Percentiles rank a stretch among this genome's conserved stretches.
Evolutionary conservation across 2,888 invertebrate genomes (phyloP).

Genomic region (Laothoe populi): DNA sequence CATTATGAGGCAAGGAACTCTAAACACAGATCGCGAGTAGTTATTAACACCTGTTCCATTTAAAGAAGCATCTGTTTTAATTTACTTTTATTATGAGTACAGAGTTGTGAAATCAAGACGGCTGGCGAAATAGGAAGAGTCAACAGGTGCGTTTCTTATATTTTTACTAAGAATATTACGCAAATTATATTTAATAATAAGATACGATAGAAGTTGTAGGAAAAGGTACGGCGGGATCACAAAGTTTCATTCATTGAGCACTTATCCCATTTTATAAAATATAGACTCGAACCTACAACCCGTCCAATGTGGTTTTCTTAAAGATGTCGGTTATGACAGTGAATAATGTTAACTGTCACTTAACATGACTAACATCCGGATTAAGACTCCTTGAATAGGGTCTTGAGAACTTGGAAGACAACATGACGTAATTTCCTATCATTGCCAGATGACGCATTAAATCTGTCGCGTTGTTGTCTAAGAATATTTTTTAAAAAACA

Average conservation of each 20-base stretch:
- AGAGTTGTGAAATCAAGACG: slow-evolving; percentile 3
- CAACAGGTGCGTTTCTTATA: not conserved
- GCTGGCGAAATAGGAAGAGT: not conserved
- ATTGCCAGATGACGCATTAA: not conserved
- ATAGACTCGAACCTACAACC: no score
- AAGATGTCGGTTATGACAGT: no score
- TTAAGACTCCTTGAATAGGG: not conserved
- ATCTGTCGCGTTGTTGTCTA: no score
- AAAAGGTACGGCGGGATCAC: no score
- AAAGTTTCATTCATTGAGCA: no score
- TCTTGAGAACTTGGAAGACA: not conserved
- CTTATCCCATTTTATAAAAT: no score
- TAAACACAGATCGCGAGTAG: not conserved
- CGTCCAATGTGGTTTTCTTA: no score
- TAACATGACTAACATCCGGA: not conserved
- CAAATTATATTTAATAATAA: not conserved
- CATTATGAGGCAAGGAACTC: no score
- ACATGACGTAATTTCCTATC: slow-evolving; percentile 12
- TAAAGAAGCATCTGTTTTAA: slow-evolving; percentile 7
- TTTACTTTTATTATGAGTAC: slow-evolving; percentile 3
- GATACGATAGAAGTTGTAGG: not conserved
- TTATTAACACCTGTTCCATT: not conserved
- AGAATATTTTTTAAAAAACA: no score
- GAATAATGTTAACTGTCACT: not conserved
- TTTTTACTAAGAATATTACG: not conserved